Base-by-base conservation (phyloP, 2,797 vertebrate genomes). In the Ceryle rudis region DNA sequence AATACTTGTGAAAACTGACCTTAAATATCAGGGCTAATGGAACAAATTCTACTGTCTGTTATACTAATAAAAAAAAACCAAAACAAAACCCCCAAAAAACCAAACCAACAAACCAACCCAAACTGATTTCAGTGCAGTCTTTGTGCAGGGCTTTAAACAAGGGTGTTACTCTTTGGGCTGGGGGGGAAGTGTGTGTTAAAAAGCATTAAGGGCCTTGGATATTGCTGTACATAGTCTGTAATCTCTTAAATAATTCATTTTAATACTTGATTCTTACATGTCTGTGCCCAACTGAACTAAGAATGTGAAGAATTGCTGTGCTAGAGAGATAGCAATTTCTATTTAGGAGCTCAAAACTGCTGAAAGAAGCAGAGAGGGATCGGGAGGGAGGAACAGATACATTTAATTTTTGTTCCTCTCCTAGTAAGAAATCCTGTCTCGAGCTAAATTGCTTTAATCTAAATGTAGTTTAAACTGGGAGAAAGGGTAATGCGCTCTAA, bases 331-430 rank as follows among this genome's bases (percentile, higher is more conserved):
- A 67, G 60, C 35, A 90, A 66, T 74, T 94, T 91, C 73, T 49
- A 23, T 81, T 70, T 66, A 88, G 55, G 29, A 69, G 58, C 2
- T 4, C 10, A 70, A 65, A 93, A 95, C n/a, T 60, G 26, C 74
- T 90, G 71, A 87, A 95, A 92, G 54, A 72, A 91, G 52, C 47
- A 85, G 37, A 86, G 81, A 41, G 20, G 18, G 31, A 90, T 55
- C 0, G 1, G 12, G 11, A 7, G 2, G 14, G 11, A 7, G 18
- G 6, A 25, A n/a, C 16, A 79, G 51, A 14, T 41, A 26, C 28
- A 15, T 79, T 81, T 79, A 71, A 89, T 83, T 90, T 93, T 89
- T 93, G 42, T 73, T 93, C 46, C 51, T 84, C 20, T 87, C 41
- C 55, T 89, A 37, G 39, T 58, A 47, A 89, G 57, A 75, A 93